Base-by-base conservation (phyloP, 1,140 invertebrate genomes). In the Drosophila virilis region DNA sequence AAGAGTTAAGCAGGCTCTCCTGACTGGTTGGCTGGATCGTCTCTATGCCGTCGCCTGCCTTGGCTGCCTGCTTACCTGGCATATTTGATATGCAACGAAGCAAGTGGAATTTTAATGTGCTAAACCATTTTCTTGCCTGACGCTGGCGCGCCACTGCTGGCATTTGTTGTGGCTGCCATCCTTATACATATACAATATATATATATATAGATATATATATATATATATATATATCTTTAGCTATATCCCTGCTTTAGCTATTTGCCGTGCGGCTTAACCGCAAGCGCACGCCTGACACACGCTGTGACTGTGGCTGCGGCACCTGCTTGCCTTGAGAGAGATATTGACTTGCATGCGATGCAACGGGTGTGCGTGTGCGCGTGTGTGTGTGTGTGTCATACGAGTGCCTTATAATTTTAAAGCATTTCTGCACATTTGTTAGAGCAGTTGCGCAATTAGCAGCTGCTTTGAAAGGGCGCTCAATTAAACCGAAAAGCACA, bases 91-190 rank as follows among this genome's bases (percentile, higher is more conserved):
- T 89, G 84, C 84, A 89, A 79, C 85, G 74, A 71, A 65, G 84
- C 84, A 89, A 90, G 85, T 80, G 84, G 85, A 89, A 89, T 89
- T 89, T 89, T 90, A 90, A 90, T 90, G 85, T 78, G 80, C 85
- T 76, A 90, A 89, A 76, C 84, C 85, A 89, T 89, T 89, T 89
- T 74, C 77, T 78, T 83, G 79, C 80, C 66, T 62, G 58, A 59
- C 50, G 46, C 60, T 67, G 28, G 57, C 9, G 58, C 65, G 32
- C 10, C 35, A 54, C 59, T 75, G 51, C 50, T 69, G 60, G 60
- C 51, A 57, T 71, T 71, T 64, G 60, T 65, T 65, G 62, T 71
- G 35, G 48, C 51, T 65, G 62, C 1, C 45, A 37, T 55, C 38
- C 13, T 65, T 52, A 37, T 13, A 42, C 32, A 1, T 42, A 9